Percentiles rank a stretch among this genome's conserved stretches.
Conservation (phyloP, 2,113 vertebrate species). For the Microcebus murinus region DNA sequence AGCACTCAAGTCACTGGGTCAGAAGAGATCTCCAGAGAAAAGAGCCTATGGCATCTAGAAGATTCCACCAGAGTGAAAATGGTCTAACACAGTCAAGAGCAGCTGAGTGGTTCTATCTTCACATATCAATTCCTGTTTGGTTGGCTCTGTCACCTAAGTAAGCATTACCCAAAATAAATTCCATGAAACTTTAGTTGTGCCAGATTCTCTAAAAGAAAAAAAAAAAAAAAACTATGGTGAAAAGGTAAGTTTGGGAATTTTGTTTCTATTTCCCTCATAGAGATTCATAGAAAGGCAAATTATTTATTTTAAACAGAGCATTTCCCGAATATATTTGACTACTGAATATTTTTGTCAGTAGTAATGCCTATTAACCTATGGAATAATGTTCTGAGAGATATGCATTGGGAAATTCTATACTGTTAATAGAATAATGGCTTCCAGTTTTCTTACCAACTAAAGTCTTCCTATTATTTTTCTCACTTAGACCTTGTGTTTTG, state of each 20-base stretch:
- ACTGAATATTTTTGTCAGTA: not conserved
- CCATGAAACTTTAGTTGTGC: not conserved
- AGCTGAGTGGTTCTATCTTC: not conserved
- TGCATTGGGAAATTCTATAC: not conserved
- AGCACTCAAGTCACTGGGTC: not conserved
- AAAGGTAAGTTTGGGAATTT: not conserved
- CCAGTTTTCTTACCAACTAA: not conserved
- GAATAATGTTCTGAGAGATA: constrained; percentile 39
- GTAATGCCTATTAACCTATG: not conserved
- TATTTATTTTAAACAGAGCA: constrained; percentile 23
- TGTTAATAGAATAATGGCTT: not conserved
- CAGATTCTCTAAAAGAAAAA: not conserved
- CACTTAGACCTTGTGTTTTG: not conserved
- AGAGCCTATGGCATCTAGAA: not conserved
- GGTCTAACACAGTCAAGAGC: not conserved
- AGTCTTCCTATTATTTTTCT: not conserved
- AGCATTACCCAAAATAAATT: not conserved
- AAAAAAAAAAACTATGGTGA: not conserved
- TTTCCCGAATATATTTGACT: not conserved
- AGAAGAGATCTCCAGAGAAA: not conserved
- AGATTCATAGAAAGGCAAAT: constrained; percentile 7
- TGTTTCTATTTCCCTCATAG: not conserved
- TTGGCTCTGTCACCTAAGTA: not conserved
- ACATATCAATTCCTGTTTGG: not conserved
- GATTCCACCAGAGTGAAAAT: not conserved